phyloP scores from a whole-genome alignment of 2,113 vertebrate genomes.

The Narcine bancroftii region DNA sequence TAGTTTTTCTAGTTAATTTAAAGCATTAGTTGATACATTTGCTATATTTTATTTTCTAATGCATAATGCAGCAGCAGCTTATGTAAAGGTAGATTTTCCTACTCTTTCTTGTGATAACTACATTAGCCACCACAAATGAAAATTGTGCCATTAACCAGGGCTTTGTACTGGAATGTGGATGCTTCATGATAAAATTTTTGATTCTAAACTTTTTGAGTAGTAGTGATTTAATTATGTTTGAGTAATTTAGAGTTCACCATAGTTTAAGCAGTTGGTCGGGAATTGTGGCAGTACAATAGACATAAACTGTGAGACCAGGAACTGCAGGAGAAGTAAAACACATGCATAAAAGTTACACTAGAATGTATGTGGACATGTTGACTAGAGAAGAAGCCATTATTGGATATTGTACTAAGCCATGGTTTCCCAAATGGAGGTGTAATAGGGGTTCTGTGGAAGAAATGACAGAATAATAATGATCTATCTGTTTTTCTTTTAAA shows the following conservation, averaged over 20 bases:
- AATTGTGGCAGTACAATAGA: not conserved
- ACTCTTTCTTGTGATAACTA: not conserved
- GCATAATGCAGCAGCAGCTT: not conserved
- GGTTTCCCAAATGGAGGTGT: too few species aligned
- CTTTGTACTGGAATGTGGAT: not conserved
- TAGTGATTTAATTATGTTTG: not conserved
- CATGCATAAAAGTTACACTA: too few species aligned
- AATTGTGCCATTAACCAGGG: not conserved
- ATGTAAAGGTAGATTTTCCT: slow-evolving; percentile 4
- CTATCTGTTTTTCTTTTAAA: too few species aligned
- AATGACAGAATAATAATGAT: too few species aligned
- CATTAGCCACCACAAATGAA: not conserved
- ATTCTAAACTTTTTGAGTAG: not conserved
- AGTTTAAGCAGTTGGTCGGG: not conserved
- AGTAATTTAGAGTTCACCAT: not conserved
- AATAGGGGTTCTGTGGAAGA: too few species aligned
- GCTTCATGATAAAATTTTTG: not conserved
- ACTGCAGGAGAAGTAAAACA: not conserved
- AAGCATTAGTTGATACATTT: not conserved
- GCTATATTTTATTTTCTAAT: not conserved
- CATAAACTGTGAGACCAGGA: not conserved
- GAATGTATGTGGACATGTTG: too few species aligned
- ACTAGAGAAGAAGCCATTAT: too few species aligned
- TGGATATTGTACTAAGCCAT: too few species aligned
- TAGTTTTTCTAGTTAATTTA: not conserved